Evolutionary conservation across 2,113 vertebrate species (phyloP).

Genomic region (Microcebus tavaratra): DNA sequence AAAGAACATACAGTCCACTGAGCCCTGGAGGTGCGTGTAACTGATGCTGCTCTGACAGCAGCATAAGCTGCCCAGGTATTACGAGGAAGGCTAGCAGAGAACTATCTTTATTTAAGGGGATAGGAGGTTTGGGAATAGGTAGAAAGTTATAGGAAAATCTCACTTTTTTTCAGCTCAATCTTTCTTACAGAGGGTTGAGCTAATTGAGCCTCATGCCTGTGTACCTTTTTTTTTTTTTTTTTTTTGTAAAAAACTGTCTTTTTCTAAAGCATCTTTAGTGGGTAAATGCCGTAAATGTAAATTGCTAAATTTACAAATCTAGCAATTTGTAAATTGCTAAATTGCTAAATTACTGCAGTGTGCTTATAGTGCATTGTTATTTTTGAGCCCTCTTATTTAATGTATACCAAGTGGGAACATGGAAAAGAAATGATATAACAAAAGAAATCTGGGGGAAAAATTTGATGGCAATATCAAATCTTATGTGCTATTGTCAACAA

Average conservation of each 20-base stretch:
- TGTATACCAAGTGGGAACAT: neutral
- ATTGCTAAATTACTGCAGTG: neutral
- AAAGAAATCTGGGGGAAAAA: neutral
- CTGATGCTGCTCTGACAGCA: neutral
- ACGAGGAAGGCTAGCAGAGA: neutral
- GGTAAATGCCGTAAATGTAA: conserved; percentile 55
- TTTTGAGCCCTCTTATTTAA: neutral
- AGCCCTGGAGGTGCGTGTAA: too few species aligned
- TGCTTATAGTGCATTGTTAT: neutral
- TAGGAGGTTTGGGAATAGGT: neutral
- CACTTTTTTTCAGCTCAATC: neutral
- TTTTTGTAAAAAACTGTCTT: neutral
- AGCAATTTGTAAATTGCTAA: too few species aligned
- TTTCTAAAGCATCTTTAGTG: conserved; percentile 52
- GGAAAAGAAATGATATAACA: neutral
- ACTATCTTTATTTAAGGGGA: neutral
- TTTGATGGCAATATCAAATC: neutral
- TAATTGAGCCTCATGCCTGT: neutral
- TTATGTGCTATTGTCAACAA: neutral
- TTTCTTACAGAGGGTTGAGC: neutral
- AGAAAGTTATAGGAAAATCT: neutral
- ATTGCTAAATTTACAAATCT: neutral
- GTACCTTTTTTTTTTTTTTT: neutral
- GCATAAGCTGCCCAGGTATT: neutral
- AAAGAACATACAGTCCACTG: neutral